phyloP scores from a whole-genome alignment of 1,140 invertebrate species.

The Drosophila yakuba region DNA sequence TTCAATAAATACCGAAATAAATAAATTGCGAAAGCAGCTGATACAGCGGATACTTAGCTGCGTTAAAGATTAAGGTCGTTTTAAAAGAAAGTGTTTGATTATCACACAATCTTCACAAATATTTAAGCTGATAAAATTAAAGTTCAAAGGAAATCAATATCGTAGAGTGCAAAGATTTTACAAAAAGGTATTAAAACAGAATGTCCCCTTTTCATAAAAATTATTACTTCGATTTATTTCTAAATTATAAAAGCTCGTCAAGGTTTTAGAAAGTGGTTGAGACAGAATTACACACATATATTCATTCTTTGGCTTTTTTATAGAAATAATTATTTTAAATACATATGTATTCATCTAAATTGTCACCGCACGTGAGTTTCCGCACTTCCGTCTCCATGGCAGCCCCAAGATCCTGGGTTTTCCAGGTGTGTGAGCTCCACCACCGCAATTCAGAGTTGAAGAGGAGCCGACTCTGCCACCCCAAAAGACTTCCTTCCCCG shows the following conservation, averaged over 20 bases:
- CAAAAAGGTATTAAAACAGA: too few species aligned
- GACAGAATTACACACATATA: not conserved
- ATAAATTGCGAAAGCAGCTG: not conserved
- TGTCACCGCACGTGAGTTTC: conserved; percentile 6
- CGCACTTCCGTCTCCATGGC: conserved; percentile 10
- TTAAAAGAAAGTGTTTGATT: too few species aligned
- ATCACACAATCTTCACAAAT: too few species aligned
- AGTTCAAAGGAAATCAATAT: too few species aligned
- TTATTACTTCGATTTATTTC: too few species aligned
- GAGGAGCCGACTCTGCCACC: conserved; percentile 21
- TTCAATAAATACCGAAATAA: conserved; percentile 2
- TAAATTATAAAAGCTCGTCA: too few species aligned
- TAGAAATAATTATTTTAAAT: not conserved
- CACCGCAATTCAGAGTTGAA: conserved; percentile 5
- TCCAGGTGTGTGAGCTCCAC: not conserved
- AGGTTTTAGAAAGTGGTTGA: too few species aligned
- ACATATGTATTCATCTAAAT: not conserved
- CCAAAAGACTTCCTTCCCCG: conserved; percentile 52
- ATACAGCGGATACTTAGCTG: not conserved
- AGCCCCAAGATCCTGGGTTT: not conserved
- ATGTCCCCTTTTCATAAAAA: too few species aligned
- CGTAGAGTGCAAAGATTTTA: too few species aligned
- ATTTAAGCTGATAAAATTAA: too few species aligned
- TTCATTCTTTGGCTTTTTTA: not conserved
- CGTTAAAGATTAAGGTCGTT: too few species aligned